Percentiles rank a stretch among this genome's conserved stretches.
Evolutionary conservation across 2,888 invertebrate species (phyloP).

Genomic region (Micoletzkya japonica): DNA sequence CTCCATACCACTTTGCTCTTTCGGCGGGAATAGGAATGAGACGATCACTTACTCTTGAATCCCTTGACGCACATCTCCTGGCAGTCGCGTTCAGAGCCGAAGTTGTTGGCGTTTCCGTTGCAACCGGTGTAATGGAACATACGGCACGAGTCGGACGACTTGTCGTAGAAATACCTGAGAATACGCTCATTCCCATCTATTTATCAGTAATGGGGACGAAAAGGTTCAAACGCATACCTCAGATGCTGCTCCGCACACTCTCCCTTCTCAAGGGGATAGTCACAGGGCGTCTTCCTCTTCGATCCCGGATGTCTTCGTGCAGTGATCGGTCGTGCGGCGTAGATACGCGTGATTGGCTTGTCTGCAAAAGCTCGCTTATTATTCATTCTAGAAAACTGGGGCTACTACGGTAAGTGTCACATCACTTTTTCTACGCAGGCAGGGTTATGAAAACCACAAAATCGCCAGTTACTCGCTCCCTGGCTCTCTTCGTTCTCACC

Average conservation of each 20-base stretch:
- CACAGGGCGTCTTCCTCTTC: constrained; percentile 24
- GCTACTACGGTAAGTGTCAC: too few relatives aligned
- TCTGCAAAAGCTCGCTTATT: neutral
- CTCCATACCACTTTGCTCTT: neutral
- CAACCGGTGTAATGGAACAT: constrained; percentile 62
- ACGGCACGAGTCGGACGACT: constrained; percentile 55
- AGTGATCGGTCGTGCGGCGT: constrained; percentile 20
- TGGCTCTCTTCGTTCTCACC: constrained; percentile 30
- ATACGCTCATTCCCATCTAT: neutral
- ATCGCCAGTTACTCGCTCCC: neutral
- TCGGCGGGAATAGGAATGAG: neutral
- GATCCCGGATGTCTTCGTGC: constrained; percentile 17
- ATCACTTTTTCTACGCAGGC: too few relatives aligned
- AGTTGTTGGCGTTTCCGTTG: constrained; percentile 62
- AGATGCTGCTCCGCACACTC: constrained; percentile 55
- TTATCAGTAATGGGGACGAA: neutral
- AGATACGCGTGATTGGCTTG: constrained; percentile 25
- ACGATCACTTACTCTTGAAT: constrained; percentile 28
- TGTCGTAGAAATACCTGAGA: constrained; percentile 57
- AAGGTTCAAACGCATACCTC: constrained; percentile 28
- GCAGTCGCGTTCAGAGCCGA: constrained; percentile 54
- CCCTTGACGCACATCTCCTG: constrained; percentile 48
- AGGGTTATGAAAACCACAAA: neutral
- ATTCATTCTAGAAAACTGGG: neutral
- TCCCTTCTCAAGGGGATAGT: constrained; percentile 44